Conservation (phyloP, 2,797 vertebrate species). For the Psittacula echo region DNA sequence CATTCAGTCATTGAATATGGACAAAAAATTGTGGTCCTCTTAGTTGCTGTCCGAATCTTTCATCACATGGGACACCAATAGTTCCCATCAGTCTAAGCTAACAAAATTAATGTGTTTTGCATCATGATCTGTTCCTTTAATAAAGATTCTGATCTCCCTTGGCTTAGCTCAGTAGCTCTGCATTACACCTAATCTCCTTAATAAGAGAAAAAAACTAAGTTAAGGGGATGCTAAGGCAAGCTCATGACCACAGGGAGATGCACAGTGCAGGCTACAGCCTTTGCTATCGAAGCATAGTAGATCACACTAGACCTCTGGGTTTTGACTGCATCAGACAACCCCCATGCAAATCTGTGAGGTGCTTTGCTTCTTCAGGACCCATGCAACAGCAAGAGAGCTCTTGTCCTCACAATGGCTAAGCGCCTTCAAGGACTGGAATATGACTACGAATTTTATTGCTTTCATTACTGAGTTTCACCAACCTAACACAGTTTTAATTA, state of each 20-base stretch:
- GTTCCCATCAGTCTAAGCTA: background rate
- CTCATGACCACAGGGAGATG: background rate
- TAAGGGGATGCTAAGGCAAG: background rate
- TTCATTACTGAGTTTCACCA: background rate
- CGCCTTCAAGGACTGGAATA: background rate
- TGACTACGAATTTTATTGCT: background rate
- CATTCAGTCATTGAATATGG: background rate
- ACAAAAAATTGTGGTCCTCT: background rate
- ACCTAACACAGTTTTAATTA: background rate
- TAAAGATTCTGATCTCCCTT: background rate
- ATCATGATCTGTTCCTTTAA: slow-evolving; percentile 1
- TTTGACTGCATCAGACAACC: background rate
- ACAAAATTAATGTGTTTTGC: background rate
- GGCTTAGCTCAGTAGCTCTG: background rate
- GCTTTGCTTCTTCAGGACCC: background rate
- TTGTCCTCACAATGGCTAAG: background rate
- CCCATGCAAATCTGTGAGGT: background rate
- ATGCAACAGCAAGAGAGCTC: background rate
- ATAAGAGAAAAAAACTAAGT: background rate
- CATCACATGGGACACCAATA: background rate
- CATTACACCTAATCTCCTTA: background rate
- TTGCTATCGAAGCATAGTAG: background rate
- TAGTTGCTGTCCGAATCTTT: background rate
- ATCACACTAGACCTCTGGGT: background rate
- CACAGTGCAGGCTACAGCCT: background rate